A percentile compares a stretch with the other conserved stretches of the same genome.
Evolutionary conservation across 2,113 vertebrate species (phyloP).

Genomic region (Mesoclemmys tuberculata): DNA sequence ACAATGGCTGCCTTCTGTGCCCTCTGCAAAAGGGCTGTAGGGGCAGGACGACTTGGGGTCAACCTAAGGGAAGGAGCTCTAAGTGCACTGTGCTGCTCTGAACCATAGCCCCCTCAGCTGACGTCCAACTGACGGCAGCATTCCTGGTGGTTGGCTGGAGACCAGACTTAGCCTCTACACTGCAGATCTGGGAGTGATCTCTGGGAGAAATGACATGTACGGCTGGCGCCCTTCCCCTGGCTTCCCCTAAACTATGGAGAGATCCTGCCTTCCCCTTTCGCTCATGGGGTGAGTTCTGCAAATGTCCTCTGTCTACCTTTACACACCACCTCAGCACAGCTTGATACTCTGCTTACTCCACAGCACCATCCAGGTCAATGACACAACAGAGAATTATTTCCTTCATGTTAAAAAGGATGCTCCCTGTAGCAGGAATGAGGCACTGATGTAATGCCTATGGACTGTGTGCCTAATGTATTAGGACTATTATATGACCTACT

Average conservation of each 20-base stretch:
- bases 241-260: slow-evolving; percentile 56
- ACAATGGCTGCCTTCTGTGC: not conserved
- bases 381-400: slow-evolving; percentile 54
- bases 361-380: slow-evolving; percentile 29
- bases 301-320: slow-evolving; percentile 9
- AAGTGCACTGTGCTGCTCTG: not conserved
- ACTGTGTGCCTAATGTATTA: not conserved
- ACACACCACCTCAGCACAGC: slow-evolving; percentile 12
- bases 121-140: not conserved
- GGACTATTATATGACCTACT: not conserved
- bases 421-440: slow-evolving; percentile 24
- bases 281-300: not conserved
- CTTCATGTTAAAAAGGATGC: slow-evolving; percentile 45
- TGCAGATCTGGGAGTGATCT: fast-evolving
- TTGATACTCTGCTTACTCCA: not conserved
- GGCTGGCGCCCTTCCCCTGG: not conserved
- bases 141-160: not conserved
- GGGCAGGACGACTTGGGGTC: fast-evolving
- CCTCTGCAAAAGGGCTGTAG: not conserved
- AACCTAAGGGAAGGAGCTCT: not conserved
- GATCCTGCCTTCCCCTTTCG: slow-evolving; percentile 4
- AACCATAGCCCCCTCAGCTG: not conserved
- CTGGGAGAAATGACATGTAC: not conserved
- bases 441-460: not conserved
- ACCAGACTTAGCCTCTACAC: not conserved